phyloP scores from a whole-genome alignment of 2,888 invertebrate species.

The Lymantria monacha region DNA sequence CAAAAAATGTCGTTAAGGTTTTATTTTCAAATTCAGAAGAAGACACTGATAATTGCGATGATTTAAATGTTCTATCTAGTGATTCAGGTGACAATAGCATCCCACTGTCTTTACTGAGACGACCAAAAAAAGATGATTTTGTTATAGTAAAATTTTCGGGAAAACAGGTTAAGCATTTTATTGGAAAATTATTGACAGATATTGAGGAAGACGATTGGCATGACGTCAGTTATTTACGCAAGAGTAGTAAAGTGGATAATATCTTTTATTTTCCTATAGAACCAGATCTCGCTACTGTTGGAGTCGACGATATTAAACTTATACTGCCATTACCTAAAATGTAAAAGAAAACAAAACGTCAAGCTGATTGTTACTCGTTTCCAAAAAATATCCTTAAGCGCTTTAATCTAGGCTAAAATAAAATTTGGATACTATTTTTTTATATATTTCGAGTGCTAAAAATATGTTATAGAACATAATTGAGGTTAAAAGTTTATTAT shows the following conservation, averaged over 20 bases:
- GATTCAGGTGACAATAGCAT: no score
- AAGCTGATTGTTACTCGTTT: not conserved
- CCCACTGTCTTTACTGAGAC: not conserved
- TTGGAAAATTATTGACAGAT: slow-evolving; percentile 15
- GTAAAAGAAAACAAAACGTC: not conserved
- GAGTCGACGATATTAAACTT: not conserved
- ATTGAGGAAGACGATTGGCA: slow-evolving; percentile 12
- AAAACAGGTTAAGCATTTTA: slow-evolving; percentile 15
- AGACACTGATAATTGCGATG: no score
- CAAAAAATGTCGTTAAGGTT: not conserved
- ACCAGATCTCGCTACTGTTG: slow-evolving; percentile 4
- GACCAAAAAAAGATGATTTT: slow-evolving; percentile 16
- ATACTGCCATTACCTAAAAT: not conserved
- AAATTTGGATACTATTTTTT: no score
- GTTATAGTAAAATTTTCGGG: slow-evolving; percentile 12
- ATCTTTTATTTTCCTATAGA: slow-evolving; percentile 12
- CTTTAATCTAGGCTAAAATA: not conserved
- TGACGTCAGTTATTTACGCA: slow-evolving; percentile 14
- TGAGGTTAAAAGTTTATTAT: not conserved
- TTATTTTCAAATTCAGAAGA: no score
- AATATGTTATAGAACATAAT: not conserved
- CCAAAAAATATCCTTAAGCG: not conserved
- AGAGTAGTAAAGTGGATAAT: slow-evolving; percentile 16
- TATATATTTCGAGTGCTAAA: no score
- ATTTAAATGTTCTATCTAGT: no score